Conservation (phyloP, 2,797 vertebrate species). For the Apogon hyalosoma region DNA sequence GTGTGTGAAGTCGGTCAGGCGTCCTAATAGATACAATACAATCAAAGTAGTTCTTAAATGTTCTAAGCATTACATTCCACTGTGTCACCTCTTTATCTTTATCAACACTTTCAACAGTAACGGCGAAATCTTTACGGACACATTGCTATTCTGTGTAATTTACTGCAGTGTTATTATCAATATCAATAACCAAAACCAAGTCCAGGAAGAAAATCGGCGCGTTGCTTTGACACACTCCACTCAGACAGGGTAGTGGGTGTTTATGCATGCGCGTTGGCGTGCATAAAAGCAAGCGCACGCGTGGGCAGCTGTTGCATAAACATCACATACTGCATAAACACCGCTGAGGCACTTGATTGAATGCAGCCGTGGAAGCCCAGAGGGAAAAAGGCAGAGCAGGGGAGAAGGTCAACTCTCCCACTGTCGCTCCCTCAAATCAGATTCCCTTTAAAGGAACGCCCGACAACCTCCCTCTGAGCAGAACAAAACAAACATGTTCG, state of each 20-base stretch:
- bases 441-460: slow-evolving; percentile 74
- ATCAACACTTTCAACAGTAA: slow-evolving; percentile 7
- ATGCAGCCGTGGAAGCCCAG: slow-evolving; percentile 63
- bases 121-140: slow-evolving; percentile 20
- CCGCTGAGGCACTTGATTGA: slow-evolving; percentile 73
- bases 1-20: slow-evolving; percentile 24
- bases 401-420: slow-evolving; percentile 72
- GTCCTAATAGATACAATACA: slow-evolving; percentile 29
- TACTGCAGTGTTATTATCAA: slow-evolving; percentile 35
- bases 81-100: slow-evolving; percentile 12
- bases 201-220: slow-evolving; percentile 14
- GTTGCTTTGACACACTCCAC: slow-evolving; percentile 23
- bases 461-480: slow-evolving; percentile 36
- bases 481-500: slow-evolving; percentile 52
- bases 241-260: slow-evolving; percentile 53
- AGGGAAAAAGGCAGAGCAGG: slow-evolving; percentile 57
- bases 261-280: slow-evolving; percentile 57
- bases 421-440: slow-evolving; percentile 62
- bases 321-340: slow-evolving; percentile 76
- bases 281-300: slow-evolving; percentile 57
- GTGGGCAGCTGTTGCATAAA: slow-evolving; percentile 76
- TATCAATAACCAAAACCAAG: slow-evolving; percentile 5
- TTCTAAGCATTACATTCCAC: slow-evolving; percentile 31
- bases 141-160: slow-evolving; percentile 25
- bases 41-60: slow-evolving; percentile 42